phyloP scores from a whole-genome alignment of 2,888 invertebrate genomes.

The Drosophila aldrichi region DNA sequence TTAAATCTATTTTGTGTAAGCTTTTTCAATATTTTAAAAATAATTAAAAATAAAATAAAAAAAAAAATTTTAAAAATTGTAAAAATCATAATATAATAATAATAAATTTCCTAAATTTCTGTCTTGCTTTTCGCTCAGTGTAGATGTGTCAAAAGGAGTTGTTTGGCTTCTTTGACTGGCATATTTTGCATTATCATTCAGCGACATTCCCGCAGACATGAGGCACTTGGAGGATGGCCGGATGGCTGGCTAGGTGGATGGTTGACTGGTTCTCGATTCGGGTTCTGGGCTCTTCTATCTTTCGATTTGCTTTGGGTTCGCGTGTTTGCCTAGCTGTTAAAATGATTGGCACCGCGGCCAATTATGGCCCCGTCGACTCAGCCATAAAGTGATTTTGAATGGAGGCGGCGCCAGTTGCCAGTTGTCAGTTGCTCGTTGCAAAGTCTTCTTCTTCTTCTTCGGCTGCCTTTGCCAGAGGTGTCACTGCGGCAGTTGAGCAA shows the following conservation, averaged over 20 bases:
- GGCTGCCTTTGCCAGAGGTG: constrained; percentile 47
- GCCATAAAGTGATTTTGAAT: constrained; percentile 75
- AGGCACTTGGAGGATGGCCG: constrained; percentile 8
- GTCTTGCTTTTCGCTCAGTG: constrained; percentile 31
- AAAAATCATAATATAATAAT: too few species aligned
- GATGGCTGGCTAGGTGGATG: constrained; percentile 16
- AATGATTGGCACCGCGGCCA: constrained; percentile 78
- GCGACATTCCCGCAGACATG: constrained; percentile 48
- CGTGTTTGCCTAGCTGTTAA: constrained; percentile 79
- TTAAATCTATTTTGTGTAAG: too few species aligned
- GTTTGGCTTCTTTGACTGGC: constrained; percentile 54
- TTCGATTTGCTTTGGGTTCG: constrained; percentile 42
- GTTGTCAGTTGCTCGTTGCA: constrained; percentile 22
- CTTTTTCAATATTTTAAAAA: too few species aligned
- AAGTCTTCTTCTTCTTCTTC: background rate
- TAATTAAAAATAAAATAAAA: too few species aligned
- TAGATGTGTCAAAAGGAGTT: constrained; percentile 38
- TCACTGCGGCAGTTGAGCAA: constrained; percentile 66
- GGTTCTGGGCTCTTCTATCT: constrained; percentile 8
- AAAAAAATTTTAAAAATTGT: too few species aligned
- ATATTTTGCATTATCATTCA: constrained; percentile 73
- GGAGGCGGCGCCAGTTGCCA: constrained; percentile 68
- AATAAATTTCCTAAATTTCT: background rate
- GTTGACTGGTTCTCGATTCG: constrained; percentile 40
- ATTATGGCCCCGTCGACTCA: constrained; percentile 67